Evolutionary conservation across 1,140 invertebrate genomes (phyloP).

Genomic region (Eulimnadia texana): DNA sequence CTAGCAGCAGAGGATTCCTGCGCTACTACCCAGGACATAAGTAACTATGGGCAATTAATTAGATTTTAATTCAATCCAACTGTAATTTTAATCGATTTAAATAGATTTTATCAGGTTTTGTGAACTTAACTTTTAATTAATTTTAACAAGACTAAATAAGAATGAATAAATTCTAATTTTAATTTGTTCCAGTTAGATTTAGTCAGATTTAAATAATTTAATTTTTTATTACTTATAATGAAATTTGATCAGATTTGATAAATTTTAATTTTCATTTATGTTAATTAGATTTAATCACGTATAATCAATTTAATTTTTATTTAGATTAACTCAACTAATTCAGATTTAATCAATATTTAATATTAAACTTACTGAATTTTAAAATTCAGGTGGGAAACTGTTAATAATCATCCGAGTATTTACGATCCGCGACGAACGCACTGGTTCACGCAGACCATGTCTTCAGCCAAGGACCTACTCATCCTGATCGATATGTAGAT

Average conservation of each 20-base stretch:
- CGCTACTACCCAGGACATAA: conserved; percentile 32
- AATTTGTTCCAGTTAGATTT: no score
- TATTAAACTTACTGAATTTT: not conserved
- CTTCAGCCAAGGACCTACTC: conserved; percentile 26
- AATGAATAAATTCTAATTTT: no score
- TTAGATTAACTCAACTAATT: not conserved
- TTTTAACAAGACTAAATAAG: no score
- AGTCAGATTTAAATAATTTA: no score
- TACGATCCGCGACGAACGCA: conserved; percentile 36
- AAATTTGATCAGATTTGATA: no score
- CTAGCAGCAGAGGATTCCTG: conserved; percentile 35
- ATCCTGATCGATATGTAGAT: conserved; percentile 6
- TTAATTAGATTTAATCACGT: no score
- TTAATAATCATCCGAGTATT: conserved; percentile 25
- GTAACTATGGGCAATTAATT: conserved; percentile 15
- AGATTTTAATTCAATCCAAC: not conserved
- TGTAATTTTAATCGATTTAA: not conserved
- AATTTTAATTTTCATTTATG: no score
- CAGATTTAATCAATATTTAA: not conserved
- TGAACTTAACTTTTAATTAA: no score
- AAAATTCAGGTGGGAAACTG: conserved; percentile 21
- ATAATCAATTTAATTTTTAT: no score
- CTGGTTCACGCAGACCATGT: conserved; percentile 41
- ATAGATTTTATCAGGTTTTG: no score
- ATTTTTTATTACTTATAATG: no score